Base-by-base conservation (phyloP, 2,888 invertebrate genomes). In the Drosophila silvestris region DNA sequence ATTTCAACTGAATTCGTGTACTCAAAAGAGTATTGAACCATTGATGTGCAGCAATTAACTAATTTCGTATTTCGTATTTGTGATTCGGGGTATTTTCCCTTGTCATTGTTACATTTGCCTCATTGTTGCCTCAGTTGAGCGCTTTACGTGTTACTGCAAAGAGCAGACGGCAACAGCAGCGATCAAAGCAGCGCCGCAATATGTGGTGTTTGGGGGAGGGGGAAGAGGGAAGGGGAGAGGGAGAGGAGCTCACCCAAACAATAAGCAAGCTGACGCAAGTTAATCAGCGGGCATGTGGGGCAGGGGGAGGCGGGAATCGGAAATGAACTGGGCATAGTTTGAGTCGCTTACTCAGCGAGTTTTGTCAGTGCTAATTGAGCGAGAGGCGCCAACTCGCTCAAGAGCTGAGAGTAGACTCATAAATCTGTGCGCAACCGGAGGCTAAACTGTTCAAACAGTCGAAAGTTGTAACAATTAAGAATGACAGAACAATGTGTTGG, bases 361-460 rank as follows among this genome's bases (percentile, higher is more conserved):
- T 57, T 19, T 22, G 35, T 19, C 33, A 26, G 28, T 26, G 69
- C 41, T 54, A 70, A 70, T 70, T 70, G 70, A 51, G 70, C 35
- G 59, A 37, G 28, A 47, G 69, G 70, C 58, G 54, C 30, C 61
- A 53, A 30, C 16, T 16, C 35, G 52, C 35, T 37, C 28, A 33
- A 22, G 6, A 35, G 58, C 30, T 12, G 10, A 39, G n/a, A 14
- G 22, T 41, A 33, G 68, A 56, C 57, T 54, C 81, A 70, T 83
- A 79, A 79, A 71, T 79, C 50, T 37, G 53, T 51, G 69, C 52
- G 30, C 74, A 47, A 78, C n/a, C 35, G 44, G 39, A 58, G 50
- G 47, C 1, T 16, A 62, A 59, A 61, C 59, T 35, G 39, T 63
- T 47, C 16, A 44, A 58, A 30, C 26, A 65, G 67, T 30, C 30